Percentiles rank a stretch among this genome's conserved stretches.
These are phyloP conservation scores for Drosophila paranaensis DNA, from an alignment of 2,888 invertebrate species.

Conservation along the genomic window DNA sequence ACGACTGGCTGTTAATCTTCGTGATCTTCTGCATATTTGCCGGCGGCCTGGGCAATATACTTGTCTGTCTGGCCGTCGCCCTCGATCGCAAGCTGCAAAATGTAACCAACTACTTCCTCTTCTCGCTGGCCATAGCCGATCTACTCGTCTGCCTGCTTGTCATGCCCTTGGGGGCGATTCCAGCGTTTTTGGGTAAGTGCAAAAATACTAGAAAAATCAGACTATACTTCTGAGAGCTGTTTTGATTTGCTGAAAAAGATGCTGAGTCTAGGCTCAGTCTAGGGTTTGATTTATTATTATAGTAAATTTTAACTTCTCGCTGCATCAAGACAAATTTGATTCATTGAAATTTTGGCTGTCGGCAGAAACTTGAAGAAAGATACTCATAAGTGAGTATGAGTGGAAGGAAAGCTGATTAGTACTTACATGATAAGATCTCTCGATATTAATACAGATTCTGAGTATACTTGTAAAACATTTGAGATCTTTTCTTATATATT, in stretches of 20 bases:
- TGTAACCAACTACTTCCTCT: conserved; percentile 97
- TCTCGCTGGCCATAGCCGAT: conserved; percentile 97
- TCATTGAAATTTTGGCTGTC: too few species aligned
- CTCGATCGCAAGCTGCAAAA: conserved; percentile 96
- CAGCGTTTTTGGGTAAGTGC: conserved; percentile 95
- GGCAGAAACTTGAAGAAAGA: too few species aligned
- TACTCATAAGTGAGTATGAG: too few species aligned
- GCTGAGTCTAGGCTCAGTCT: too few species aligned
- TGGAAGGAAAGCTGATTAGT: too few species aligned
- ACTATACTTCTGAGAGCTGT: not conserved
- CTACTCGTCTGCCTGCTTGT: conserved; percentile 96
- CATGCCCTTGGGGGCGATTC: conserved; percentile 97
- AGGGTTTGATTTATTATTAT: too few species aligned
- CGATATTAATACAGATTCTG: too few species aligned
- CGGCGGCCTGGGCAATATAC: conserved; percentile 95
- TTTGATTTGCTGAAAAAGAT: not conserved
- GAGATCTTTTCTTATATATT: too few species aligned
- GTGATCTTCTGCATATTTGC: conserved; percentile 94
- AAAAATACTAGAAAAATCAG: not conserved
- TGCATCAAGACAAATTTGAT: too few species aligned
- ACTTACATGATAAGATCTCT: too few species aligned
- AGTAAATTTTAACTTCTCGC: too few species aligned
- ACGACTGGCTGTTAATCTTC: conserved; percentile 94
- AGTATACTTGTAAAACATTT: too few species aligned
- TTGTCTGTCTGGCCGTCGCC: conserved; percentile 96